These are phyloP conservation scores for Hippasteria phrygiana DNA, from an alignment of 53 echinoderm and acorn worm genomes.

Conservation along the genomic window DNA sequence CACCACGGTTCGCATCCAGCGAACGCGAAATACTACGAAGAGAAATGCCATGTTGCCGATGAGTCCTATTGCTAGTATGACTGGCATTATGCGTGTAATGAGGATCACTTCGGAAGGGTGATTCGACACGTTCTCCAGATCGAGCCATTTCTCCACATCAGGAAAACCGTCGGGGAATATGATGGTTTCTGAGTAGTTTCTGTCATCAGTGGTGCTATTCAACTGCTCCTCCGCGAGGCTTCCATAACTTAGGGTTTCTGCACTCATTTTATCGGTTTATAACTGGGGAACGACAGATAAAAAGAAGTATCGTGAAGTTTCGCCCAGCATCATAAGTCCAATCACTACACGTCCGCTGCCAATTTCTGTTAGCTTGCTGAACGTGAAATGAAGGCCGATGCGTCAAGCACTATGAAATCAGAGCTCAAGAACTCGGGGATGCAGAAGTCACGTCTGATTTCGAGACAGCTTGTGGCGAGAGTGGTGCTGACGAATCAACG, in stretches of 20 bases:
- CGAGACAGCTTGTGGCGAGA: neutral
- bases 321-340: neutral
- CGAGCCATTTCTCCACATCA: neutral
- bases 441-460: conserved; percentile 1
- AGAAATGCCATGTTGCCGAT: conserved; percentile 62
- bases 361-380: conserved; percentile 3
- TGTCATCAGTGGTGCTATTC: neutral
- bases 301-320: neutral
- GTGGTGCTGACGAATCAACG: neutral
- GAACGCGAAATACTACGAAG: conserved; percentile 66
- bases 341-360: neutral
- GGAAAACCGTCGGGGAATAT: neutral
- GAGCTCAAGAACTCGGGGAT: neutral
- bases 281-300: neutral
- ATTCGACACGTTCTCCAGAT: conserved; percentile 5
- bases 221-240: neutral
- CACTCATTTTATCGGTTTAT: conserved; percentile 7
- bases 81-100: conserved; percentile 64
- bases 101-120: conserved; percentile 55
- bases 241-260: neutral
- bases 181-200: conserved; percentile 10
- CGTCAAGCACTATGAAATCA: neutral
- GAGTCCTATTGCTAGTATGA: conserved; percentile 49
- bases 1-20: conserved; percentile 71
- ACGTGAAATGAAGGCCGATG: neutral